Base-by-base conservation (phyloP, 1,140 invertebrate species). In the Heliothis subflexa region DNA sequence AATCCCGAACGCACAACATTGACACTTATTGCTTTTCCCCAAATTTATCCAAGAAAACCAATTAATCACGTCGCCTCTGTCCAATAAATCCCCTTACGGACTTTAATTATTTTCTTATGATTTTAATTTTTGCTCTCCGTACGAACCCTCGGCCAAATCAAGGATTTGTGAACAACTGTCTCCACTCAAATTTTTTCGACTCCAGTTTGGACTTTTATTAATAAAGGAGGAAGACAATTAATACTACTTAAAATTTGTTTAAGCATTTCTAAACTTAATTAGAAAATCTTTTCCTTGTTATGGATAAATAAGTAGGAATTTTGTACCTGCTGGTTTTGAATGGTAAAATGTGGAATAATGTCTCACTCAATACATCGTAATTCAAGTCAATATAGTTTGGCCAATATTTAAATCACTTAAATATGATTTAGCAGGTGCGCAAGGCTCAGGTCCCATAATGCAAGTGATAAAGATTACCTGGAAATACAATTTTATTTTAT, bases 61-160 rank as follows among this genome's bases (percentile, higher is more conserved):
- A 94, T 94, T 93, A 94, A 93, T 94, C 92, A 93, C 89, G 89
- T 88, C 87, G 86, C 84, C 87, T 88, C 85, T 91, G 86, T 92
- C 92, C 94, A 93, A 95, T 94, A 94, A 95, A 95, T 94, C 91
- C 88, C 90, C 88, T 92, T 91, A 90, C 91, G 91, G 87, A 93
- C 87, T 92, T 91, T 91, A 93, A 95, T 95, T 95, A 94, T 95
- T 94, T 95, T 94, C 92, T 94, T 95, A 94, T 94, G 91, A 94
- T 93, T 94, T 93, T 94, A 94, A 94, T 95, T 95, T 95, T 88
- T 88, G 80, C 79, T 77, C 79, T 81, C 79, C 59, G 64, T 79
- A 70, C 66, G 66, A 70, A 84, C 87, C 91, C 88, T 89, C 87
- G 72, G 72, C 66, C 64, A 73, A 86, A 88, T 91, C 90, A 86